These are phyloP conservation scores for Rhabdophis nuchalis DNA, from an alignment of 2,797 vertebrate genomes.

Conservation along the genomic window DNA sequence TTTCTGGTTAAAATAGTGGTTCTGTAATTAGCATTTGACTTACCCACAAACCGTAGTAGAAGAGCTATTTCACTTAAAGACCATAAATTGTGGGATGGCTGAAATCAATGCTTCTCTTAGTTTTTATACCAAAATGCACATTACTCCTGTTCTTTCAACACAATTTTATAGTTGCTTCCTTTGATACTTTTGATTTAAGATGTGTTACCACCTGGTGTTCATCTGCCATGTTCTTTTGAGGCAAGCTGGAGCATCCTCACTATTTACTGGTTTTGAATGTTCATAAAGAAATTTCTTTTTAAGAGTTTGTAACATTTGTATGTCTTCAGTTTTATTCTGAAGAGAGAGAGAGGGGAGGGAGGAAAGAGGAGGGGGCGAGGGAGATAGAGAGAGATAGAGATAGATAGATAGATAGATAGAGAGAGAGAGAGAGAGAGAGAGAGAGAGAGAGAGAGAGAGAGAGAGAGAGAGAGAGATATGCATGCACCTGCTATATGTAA, in stretches of 20 bases:
- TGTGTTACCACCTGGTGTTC: background rate
- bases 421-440: background rate
- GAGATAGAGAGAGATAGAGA: background rate
- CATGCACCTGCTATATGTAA: background rate
- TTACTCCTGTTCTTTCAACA: background rate
- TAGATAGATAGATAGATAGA: background rate
- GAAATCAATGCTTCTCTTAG: background rate
- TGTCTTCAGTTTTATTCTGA: background rate
- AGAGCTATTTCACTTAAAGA: background rate
- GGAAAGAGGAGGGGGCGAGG: background rate
- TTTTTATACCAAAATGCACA: background rate
- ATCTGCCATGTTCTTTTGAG: slow-evolving; percentile 7
- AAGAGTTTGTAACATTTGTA: background rate
- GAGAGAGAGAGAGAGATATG: background rate
- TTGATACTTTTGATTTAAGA: slow-evolving; percentile 12
- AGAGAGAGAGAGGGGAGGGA: background rate
- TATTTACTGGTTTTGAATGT: slow-evolving; percentile 2
- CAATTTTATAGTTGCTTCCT: background rate
- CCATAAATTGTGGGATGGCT: background rate
- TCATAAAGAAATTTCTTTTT: background rate
- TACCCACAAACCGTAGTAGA: background rate
- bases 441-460: background rate
- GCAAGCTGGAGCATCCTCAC: background rate
- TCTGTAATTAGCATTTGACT: background rate
- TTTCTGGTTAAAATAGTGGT: background rate